Evolutionary conservation across 64 coral and sea anemone species (phyloP).

Genomic region (Pocillopora damicornis): DNA sequence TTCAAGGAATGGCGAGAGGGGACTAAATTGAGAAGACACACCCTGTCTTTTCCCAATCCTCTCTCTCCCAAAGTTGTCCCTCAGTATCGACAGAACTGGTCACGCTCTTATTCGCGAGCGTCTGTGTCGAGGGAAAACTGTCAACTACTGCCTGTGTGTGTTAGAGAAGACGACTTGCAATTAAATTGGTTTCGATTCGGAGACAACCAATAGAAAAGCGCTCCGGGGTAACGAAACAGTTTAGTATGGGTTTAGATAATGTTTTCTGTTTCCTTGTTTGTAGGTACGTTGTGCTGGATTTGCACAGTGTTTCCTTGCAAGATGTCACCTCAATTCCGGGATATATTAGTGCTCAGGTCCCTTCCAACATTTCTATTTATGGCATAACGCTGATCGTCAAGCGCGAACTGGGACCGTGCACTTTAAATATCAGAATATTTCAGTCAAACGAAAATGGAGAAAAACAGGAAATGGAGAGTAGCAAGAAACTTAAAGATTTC

Average conservation of each 20-base stretch:
- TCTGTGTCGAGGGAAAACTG: no score
- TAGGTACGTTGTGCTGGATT: constrained; percentile 17
- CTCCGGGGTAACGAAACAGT: no score
- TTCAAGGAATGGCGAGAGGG: no score
- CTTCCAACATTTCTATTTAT: constrained; percentile 51
- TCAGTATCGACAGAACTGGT: no score
- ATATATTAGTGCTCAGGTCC: constrained; percentile 27
- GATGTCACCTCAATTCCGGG: not conserved
- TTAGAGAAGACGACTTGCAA: no score
- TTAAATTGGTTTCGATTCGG: no score
- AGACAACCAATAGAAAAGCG: no score
- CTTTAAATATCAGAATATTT: constrained; percentile 37
- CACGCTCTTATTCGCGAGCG: no score
- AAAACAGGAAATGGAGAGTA: constrained; percentile 41
- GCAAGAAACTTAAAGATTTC: constrained; percentile 50
- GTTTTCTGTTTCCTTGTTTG: not conserved
- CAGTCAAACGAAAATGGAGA: constrained; percentile 5
- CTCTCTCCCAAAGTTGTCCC: no score
- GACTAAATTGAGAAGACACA: no score
- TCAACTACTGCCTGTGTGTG: no score
- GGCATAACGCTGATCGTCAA: constrained; percentile 49
- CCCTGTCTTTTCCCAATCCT: not conserved
- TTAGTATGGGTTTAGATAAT: no score
- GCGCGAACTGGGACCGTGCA: constrained; percentile 34
- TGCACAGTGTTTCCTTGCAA: constrained; percentile 15